These are phyloP conservation scores for Hipparchia semele DNA, from an alignment of 2,888 invertebrate genomes.

Conservation along the genomic window DNA sequence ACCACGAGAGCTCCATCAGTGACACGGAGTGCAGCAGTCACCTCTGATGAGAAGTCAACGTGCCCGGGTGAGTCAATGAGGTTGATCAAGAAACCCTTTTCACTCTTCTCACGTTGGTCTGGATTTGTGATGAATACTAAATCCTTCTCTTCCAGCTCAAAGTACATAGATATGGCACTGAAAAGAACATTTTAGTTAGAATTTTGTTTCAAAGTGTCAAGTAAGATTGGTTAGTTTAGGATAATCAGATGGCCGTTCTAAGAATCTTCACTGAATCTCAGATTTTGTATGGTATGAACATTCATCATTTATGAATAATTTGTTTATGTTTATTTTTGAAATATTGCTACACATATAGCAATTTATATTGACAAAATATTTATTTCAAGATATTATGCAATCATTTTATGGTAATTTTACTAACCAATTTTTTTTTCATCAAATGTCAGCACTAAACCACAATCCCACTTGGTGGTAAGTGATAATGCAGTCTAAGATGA, in stretches of 20 bases:
- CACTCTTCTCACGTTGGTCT: conserved; percentile 95
- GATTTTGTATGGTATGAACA: conserved; percentile 79
- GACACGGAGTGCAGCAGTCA: conserved; percentile 99
- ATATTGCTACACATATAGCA: background rate
- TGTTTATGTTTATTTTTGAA: background rate
- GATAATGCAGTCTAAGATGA: too few species aligned
- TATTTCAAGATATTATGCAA: conserved; percentile 6
- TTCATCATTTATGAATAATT: conserved; percentile 66
- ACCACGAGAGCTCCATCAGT: conserved; percentile 99
- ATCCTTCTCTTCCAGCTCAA: conserved; percentile 98
- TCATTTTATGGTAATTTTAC: background rate
- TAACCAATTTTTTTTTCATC: background rate
- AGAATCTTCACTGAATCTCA: conserved; percentile 73
- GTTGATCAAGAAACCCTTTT: conserved; percentile 99
- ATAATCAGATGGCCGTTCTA: conserved; percentile 83
- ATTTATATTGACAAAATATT: background rate
- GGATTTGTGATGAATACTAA: conserved; percentile 95
- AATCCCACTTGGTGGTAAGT: too few species aligned
- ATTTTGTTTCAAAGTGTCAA: background rate
- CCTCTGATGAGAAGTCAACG: conserved; percentile 99
- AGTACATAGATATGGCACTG: conserved; percentile 99
- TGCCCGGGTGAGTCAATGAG: conserved; percentile 99
- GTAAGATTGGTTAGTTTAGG: background rate
- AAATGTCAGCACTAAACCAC: too few species aligned
- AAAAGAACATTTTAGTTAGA: conserved; percentile 13